Evolutionary conservation across 1,140 invertebrate species (phyloP), one percentile per base, ranked within the genome.

Genomic region (Heliothis virescens): DNA sequence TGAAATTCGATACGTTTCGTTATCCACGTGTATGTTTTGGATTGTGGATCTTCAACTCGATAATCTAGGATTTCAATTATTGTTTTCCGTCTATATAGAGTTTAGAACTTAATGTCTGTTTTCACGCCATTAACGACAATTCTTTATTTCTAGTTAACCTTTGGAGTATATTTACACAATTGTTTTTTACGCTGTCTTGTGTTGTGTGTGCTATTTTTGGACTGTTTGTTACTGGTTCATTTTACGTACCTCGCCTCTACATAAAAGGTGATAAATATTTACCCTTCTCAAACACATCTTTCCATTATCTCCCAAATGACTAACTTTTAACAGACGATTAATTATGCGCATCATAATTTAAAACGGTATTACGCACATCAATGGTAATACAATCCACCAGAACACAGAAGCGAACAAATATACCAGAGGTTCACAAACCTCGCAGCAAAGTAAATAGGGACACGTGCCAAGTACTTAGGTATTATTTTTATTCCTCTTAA

Each of bases 401-500:
- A 67, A 67, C 63, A 67, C 63, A 67, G 63, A 67, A 67, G 63
- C 41, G 63, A 67, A 21, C 41, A 67, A 67, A 67, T 67, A 67
- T 18, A 41, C 15, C 34, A 48, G 18, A 48, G 62, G 63, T 67
- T 67, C 63, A 67, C 63, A 67, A 67, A 67, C 63, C 63, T 16
- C 16, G 9, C 11, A 4, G 41, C 16, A 15, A 60, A 18, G 21
- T 60, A 67, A 67, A 67, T 13, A 67, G 41, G 16, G 63, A 48
- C 63, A 67, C 63, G 41, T 48, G 63, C 63, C 63, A 18, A 65
- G n/a, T 67, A 48, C 63, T 21, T 67, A 12, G 16, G 11, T 67
- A 67, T 67, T 67, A 67, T 67, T 73, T 73, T 73, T 48, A 63
- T 62, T 62, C n/a, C 50, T 62, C 69, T 63, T 79, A 21, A 73